Evolutionary conservation across 1,140 invertebrate genomes (phyloP), one percentile per base, ranked within the genome.

Genomic region (Parasteatoda tepidariorum): DNA sequence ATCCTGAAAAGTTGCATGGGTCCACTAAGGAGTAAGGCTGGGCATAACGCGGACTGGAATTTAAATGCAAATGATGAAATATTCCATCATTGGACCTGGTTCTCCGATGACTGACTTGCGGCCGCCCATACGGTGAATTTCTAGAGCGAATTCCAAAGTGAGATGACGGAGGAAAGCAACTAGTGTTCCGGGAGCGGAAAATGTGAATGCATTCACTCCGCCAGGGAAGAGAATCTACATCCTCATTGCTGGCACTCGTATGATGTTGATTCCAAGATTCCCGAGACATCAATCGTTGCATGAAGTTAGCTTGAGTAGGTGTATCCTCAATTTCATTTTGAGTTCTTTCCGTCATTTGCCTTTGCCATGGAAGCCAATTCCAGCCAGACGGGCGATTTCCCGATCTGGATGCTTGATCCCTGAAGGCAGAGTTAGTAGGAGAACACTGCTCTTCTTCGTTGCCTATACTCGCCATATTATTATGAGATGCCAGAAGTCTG

Each of bases 61-160:
- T 84, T 67, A 84, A 81, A 59, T 85, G 82, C 75, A 86, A 34
- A 48, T 86, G 86, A 30, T 86, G 86, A 33, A 86, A 86, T 22
- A 86, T 62, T 7, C 79, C 86, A 67, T 86, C 86, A 74, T 86
- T 86, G 3, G 86, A 86, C 31, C 86, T 18, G 7, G 85, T 86
- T 31, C 85, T 48, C 64, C 85, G 22, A 33, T 86, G 85, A 34
- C 62, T 73, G 24, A 22, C 41, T 1, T 41, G 41, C 0, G 76
- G 73, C 61, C 79, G 30, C 28, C 84, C 73, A 54, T 75, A 74
- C 9, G 74, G 67, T 5, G 74, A 71, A 61, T 57, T 76, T 67
- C 84, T 78, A 7, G 81, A 75, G 7, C 84, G 59, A 31, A 83
- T 73, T 30, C 81, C 84, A 38, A 78, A 78, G 11, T 66, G 74